phyloP scores from a whole-genome alignment of 2,888 invertebrate genomes.

The Idaea straminata region DNA sequence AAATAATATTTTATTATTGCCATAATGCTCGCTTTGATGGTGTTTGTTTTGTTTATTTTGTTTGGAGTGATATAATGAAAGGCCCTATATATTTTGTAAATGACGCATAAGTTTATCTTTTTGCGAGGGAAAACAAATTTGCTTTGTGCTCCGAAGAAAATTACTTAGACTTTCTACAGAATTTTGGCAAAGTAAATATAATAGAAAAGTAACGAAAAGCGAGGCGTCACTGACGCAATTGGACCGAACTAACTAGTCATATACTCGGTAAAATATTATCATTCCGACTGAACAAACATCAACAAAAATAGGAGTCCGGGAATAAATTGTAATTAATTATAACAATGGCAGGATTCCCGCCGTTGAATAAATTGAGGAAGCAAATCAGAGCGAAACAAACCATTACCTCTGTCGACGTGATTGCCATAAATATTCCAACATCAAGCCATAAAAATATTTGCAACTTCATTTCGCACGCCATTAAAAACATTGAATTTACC shows the following conservation, averaged over 20 bases:
- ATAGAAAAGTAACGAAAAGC: neutral
- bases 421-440: slow-evolving; percentile 21
- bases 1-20: slow-evolving; percentile 71
- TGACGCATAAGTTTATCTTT: slow-evolving; percentile 10
- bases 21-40: slow-evolving; percentile 50
- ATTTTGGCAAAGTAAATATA: neutral
- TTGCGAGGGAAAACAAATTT: slow-evolving; percentile 27
- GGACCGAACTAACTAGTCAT: neutral
- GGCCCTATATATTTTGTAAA: slow-evolving; percentile 12
- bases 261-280: neutral
- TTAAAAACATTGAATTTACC: slow-evolving; percentile 40
- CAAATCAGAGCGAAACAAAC: slow-evolving; percentile 9
- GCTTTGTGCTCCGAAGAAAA: slow-evolving; percentile 13
- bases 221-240: neutral
- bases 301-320: neutral
- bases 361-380: neutral
- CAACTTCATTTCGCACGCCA: slow-evolving; percentile 43
- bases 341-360: slow-evolving; percentile 1
- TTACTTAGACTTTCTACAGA: neutral
- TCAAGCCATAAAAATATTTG: slow-evolving; percentile 31
- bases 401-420: slow-evolving; percentile 16
- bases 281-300: neutral
- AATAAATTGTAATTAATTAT: slow-evolving; percentile 1
- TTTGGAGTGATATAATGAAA: slow-evolving; percentile 32
- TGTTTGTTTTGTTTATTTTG: slow-evolving; percentile 42